These are phyloP conservation scores for Ptychodera flava DNA, from an alignment of 35 echinoderm and acorn worm genomes.

Conservation along the genomic window DNA sequence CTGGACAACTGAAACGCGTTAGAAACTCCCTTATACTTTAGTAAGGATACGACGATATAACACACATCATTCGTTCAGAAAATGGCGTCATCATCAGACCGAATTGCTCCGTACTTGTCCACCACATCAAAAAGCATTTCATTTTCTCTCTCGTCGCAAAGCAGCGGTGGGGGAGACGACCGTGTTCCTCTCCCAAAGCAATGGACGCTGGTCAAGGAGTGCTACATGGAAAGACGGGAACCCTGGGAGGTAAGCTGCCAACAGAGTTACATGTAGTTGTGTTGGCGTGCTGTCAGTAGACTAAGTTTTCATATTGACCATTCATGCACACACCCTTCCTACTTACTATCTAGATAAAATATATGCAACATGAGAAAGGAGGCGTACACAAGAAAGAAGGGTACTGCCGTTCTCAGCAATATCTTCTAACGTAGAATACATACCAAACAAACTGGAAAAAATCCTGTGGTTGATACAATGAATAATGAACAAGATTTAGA, in stretches of 20 bases:
- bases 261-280: background rate
- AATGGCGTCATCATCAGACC: no score
- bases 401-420: background rate
- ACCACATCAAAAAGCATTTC: background rate
- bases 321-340: background rate
- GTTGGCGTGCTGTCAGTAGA: no score
- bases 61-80: no score
- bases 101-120: background rate
- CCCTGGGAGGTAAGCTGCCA: background rate
- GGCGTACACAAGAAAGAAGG: no score
- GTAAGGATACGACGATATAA: no score
- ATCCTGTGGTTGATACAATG: no score
- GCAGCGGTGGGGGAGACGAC: background rate
- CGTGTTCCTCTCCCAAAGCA: background rate
- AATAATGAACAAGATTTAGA: no score
- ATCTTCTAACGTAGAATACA: background rate
- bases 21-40: no score
- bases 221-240: background rate
- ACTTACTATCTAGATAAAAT: background rate
- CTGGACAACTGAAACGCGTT: no score
- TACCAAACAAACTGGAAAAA: background rate
- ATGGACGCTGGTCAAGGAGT: background rate
- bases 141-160: background rate
- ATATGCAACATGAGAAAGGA: no score
- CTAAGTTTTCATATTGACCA: background rate